Evolutionary conservation across 2,888 invertebrate genomes (phyloP), one percentile per base, ranked within the genome.

Genomic region (Piscicola geometra): DNA sequence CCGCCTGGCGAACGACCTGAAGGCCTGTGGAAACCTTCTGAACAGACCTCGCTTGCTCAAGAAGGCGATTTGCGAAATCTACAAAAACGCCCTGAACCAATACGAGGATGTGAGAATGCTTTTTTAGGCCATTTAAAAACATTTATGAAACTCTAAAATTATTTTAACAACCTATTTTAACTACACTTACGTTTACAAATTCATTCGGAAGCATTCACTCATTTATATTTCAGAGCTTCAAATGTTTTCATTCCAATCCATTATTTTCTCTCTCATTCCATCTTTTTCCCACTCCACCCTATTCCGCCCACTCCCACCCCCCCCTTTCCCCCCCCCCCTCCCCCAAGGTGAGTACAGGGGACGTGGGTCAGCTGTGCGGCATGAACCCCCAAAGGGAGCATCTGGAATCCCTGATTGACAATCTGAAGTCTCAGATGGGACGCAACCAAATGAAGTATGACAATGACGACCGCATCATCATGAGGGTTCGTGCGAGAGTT

Each of bases 391-490:
- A 73, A 28, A 3, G 73, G 9, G 73, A 73, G 28, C 73, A 73
- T 33, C 41, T 73, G 33, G 73, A 73, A 25, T 73, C 73, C 3
- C 33, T 73, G 21, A 73, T 73, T 2, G 52, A 35, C 28, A 60
- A 73, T 36, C 64, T 73, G n/a, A 73, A 73, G 56, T 33, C 36
- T 33, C 73, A 73, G 56, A 73, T 73, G 73, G 56, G 25, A 25
- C 52, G 64, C 25, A 73, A 73, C 73, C 56, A 60, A 33, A 32
- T 73, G 60, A 73, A 73, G 32, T 73, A 73, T 36, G 73, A 73
- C 28, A 73, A 73, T 21, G 73, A 73, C 35, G 73, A 73, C 64
- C 52, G 56, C 25, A 73, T 56, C 28, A 73, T 73, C n/a, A 73
- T 73, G 73, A 73, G 30, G 64, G 71, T 71, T n/a, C n/a, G n/a